Percentiles rank a stretch among this genome's conserved stretches.
Conservation (phyloP, 2,888 invertebrate genomes). For the Protonemura montana region DNA sequence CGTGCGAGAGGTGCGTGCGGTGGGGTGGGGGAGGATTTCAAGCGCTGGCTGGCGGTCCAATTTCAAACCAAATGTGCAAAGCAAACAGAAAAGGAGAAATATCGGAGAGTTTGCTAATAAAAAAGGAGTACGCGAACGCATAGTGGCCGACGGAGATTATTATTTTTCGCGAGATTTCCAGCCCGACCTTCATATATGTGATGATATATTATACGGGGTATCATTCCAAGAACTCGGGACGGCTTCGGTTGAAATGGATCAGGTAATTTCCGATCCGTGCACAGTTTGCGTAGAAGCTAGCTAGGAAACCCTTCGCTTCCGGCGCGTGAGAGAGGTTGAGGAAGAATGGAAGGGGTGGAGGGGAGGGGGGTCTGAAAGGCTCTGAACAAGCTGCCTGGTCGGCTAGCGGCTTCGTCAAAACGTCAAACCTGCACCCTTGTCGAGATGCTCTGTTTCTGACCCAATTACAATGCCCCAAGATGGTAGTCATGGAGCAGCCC, state of each 20-base stretch:
- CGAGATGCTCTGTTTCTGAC: too few species aligned
- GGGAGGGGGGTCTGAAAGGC: neutral
- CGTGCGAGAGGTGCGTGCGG: too few species aligned
- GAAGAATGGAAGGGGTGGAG: neutral
- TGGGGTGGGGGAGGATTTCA: neutral
- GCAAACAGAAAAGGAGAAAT: neutral
- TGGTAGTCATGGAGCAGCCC: neutral
- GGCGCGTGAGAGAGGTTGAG: constrained; percentile 60
- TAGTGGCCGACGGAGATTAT: neutral
- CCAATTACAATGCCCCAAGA: neutral
- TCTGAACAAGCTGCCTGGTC: constrained; percentile 51
- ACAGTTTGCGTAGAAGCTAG: neutral
- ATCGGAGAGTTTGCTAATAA: neutral
- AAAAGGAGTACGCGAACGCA: neutral
- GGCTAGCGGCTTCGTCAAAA: constrained; percentile 46
- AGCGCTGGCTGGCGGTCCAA: neutral
- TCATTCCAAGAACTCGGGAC: neutral
- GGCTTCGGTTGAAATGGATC: neutral
- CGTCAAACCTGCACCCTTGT: constrained; percentile 35
- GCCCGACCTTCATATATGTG: neutral
- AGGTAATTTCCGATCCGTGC: constrained; percentile 20
- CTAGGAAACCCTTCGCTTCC: constrained; percentile 46
- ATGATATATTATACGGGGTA: neutral
- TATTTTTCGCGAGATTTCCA: neutral
- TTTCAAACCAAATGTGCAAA: neutral